A percentile compares a stretch with the other conserved stretches of the same genome.
Conservation (phyloP, 2,888 invertebrate species). For the Plagodis pulveraria region DNA sequence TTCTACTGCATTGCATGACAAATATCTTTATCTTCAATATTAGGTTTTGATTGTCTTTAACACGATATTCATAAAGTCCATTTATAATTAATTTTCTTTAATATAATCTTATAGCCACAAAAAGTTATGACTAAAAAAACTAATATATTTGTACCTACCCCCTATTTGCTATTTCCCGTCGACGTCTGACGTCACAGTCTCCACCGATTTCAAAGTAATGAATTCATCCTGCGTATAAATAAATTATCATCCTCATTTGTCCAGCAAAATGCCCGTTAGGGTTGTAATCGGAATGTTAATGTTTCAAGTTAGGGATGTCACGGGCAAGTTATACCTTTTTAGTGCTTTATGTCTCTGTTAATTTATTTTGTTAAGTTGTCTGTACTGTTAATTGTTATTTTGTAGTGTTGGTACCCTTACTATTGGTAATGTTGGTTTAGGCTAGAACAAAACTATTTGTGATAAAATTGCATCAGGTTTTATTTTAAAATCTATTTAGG, state of each 20-base stretch:
- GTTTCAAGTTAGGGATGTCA: slow-evolving; percentile 33
- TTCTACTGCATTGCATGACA: too few relatives aligned
- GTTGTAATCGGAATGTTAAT: slow-evolving; percentile 39
- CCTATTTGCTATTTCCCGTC: background rate
- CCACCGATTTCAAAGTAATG: slow-evolving; percentile 19
- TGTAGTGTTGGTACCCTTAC: background rate
- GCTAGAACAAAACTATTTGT: too few relatives aligned
- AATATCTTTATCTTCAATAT: too few relatives aligned
- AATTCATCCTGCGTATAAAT: slow-evolving; percentile 40
- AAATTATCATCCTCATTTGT: slow-evolving; percentile 46
- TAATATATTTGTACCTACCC: too few relatives aligned
- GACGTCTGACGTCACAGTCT: background rate
- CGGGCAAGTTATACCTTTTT: slow-evolving; percentile 34
- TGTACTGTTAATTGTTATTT: slow-evolving; percentile 31
- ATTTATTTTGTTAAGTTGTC: slow-evolving; percentile 36
- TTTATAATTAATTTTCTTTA: too few relatives aligned
- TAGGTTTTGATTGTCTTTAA: too few relatives aligned
- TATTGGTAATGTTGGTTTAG: background rate
- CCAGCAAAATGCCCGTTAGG: slow-evolving; percentile 35
- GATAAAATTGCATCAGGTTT: too few relatives aligned
- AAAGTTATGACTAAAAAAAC: too few relatives aligned
- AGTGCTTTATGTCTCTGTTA: slow-evolving; percentile 37
- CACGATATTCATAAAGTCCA: too few relatives aligned
- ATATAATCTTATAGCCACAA: too few relatives aligned
- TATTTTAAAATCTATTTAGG: too few relatives aligned